Evolutionary conservation across 2,113 vertebrate species (phyloP).

Genomic region (Varanus salvator): DNA sequence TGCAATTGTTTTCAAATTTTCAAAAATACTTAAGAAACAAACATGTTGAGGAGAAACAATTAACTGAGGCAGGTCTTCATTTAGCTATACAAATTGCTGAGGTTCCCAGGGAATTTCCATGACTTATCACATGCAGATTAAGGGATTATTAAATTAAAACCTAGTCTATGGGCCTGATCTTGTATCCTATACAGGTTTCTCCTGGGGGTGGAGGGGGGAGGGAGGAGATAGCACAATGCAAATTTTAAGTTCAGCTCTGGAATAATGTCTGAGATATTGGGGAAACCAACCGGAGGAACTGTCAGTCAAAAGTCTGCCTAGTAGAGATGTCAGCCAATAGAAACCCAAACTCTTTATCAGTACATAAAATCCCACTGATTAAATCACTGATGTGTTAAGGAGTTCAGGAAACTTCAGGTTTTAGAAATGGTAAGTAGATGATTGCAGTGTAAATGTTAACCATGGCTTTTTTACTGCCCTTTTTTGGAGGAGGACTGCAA

Average conservation of each 20-base stretch:
- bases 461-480: constrained; percentile 70
- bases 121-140: constrained; percentile 12
- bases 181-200: constrained; percentile 19
- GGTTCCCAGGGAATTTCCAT: not conserved
- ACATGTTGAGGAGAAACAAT: constrained; percentile 39
- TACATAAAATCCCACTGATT: constrained; percentile 50
- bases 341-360: constrained; percentile 53
- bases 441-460: constrained; percentile 53
- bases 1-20: constrained; percentile 37
- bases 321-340: constrained; percentile 36
- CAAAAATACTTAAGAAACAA: constrained; percentile 37
- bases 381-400: constrained; percentile 22
- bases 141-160: not conserved
- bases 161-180: not conserved
- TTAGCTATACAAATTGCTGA: not conserved
- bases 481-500: constrained; percentile 65
- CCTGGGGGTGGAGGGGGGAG: too few species aligned
- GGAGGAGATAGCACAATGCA: not conserved
- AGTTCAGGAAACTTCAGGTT: constrained; percentile 58
- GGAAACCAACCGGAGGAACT: constrained; percentile 32
- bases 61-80: constrained; percentile 44
- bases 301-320: constrained; percentile 17
- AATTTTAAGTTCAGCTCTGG: constrained; percentile 17
- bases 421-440: constrained; percentile 63
- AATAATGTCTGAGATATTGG: constrained; percentile 37